Percentiles rank a stretch among this genome's conserved stretches.
Evolutionary conservation across 2,113 vertebrate species (phyloP).

Genomic region (Pogonocichla stellata): DNA sequence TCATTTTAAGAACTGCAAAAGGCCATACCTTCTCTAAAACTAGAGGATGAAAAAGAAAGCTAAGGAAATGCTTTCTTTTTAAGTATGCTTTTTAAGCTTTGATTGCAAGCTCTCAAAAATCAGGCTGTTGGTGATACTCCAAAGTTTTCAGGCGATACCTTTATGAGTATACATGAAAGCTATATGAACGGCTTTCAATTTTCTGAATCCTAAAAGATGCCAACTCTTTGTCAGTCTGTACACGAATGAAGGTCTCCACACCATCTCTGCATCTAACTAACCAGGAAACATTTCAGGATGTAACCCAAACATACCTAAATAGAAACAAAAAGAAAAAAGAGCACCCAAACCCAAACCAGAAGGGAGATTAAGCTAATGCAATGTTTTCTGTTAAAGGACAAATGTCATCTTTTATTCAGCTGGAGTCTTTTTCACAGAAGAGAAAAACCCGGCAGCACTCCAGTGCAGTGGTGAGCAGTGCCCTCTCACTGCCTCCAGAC

Average conservation of each 20-base stretch:
- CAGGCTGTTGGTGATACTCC: neutral
- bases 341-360: neutral
- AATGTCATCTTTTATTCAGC: constrained; percentile 23
- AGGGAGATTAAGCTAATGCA: constrained; percentile 3
- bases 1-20: neutral
- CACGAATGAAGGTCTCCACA: neutral
- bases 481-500: constrained; percentile 66
- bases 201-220: neutral
- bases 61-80: neutral
- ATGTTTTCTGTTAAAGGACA: constrained; percentile 12
- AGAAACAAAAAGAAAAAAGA: neutral
- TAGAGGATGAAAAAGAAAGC: neutral
- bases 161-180: neutral
- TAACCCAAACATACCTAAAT: neutral
- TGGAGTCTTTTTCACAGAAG: neutral
- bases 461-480: constrained; percentile 34
- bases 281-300: neutral
- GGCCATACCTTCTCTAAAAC: neutral
- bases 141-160: neutral
- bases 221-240: neutral
- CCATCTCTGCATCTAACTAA: neutral
- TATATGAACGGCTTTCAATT: neutral
- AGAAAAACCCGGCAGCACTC: neutral
- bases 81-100: neutral
- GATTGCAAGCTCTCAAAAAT: neutral